These are phyloP conservation scores for Menura novaehollandiae DNA, from an alignment of 2,113 vertebrate species.

Conservation along the genomic window DNA sequence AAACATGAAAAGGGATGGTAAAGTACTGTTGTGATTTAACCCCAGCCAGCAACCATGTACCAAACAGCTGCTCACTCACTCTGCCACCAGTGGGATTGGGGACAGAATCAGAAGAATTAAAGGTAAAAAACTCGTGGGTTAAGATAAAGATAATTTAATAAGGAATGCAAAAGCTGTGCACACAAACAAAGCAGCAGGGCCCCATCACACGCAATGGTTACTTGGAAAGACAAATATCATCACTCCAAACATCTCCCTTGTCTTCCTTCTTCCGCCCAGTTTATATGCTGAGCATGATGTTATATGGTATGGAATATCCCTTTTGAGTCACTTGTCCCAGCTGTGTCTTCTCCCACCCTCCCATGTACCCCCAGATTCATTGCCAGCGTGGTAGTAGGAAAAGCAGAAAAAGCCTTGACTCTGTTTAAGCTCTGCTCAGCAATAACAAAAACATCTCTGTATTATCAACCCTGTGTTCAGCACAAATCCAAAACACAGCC, in stretches of 20 bases:
- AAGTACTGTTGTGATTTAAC: not conserved
- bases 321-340: not conserved
- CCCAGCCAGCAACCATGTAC: not conserved
- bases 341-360: not conserved
- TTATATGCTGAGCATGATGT: not conserved
- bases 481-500: not conserved
- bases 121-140: not conserved
- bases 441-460: not conserved
- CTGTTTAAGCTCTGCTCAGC: not conserved
- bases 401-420: not conserved
- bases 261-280: not conserved
- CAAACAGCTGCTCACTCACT: rapidly evolving
- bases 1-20: not conserved
- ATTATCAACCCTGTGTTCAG: not conserved
- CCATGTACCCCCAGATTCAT: too few species aligned
- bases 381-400: rapidly evolving
- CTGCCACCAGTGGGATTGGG: too few species aligned
- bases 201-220: rapidly evolving
- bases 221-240: not conserved
- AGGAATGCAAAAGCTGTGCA: not conserved
- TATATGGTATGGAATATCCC: not conserved
- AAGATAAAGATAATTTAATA: not conserved
- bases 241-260: rapidly evolving
- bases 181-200: not conserved
- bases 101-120: not conserved